Conservation (phyloP, 64 coral and sea anemone species). For the Montipora cactus region DNA sequence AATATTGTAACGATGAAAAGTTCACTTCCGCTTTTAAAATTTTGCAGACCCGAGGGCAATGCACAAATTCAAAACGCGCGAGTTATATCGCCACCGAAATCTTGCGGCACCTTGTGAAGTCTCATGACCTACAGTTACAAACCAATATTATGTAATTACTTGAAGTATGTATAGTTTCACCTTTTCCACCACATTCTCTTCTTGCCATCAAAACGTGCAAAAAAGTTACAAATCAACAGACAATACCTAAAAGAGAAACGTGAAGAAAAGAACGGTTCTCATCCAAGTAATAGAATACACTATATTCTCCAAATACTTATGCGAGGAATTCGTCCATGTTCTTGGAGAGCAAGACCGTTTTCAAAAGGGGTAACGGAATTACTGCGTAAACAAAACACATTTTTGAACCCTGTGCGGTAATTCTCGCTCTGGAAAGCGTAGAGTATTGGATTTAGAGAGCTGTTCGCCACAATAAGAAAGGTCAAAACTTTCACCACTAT, state of each 20-base stretch:
- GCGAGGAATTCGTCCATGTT: background rate
- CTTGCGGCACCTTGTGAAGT: too few species aligned
- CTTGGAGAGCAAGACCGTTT: background rate
- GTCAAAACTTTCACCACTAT: conserved; percentile 19
- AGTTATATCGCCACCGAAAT: too few species aligned
- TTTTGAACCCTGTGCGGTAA: conserved; percentile 3
- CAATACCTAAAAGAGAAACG: background rate
- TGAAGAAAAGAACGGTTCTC: background rate
- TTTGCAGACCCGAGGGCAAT: too few species aligned
- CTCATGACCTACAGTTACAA: too few species aligned
- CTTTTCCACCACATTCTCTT: too few species aligned
- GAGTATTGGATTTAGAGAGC: conserved; percentile 28
- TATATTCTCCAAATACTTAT: background rate
- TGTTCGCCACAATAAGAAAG: conserved; percentile 20
- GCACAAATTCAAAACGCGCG: too few species aligned
- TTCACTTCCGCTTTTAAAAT: too few species aligned
- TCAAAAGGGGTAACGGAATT: background rate
- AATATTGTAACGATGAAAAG: too few species aligned
- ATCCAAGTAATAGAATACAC: background rate
- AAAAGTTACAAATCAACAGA: background rate
- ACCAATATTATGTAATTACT: too few species aligned
- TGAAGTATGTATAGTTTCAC: too few species aligned
- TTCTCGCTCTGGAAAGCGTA: conserved; percentile 50
- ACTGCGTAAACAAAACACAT: background rate
- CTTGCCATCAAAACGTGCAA: background rate